A percentile compares a stretch with the other conserved stretches of the same genome.
These are phyloP conservation scores for Notamacropus eugenii DNA, from an alignment of 2,797 vertebrate species.

Conservation along the genomic window DNA sequence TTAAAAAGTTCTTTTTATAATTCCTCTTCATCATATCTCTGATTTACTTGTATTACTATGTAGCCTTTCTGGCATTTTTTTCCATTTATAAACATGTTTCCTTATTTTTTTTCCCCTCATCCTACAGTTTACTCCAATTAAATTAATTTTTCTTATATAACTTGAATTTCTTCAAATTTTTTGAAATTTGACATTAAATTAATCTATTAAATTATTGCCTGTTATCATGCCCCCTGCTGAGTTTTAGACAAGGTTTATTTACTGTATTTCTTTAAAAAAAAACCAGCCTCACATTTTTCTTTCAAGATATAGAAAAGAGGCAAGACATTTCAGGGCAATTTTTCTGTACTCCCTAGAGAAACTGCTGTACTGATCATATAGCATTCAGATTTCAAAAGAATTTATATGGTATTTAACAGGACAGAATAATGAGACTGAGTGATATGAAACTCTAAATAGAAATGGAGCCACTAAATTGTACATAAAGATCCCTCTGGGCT, in stretches of 20 bases:
- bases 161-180: neutral
- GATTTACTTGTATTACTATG: neutral
- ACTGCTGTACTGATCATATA: neutral
- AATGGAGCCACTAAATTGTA: neutral
- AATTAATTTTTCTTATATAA: neutral
- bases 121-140: neutral
- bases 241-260: neutral
- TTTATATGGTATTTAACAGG: neutral
- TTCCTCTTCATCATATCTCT: neutral
- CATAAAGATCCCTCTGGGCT: neutral
- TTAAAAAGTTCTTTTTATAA: neutral
- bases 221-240: neutral
- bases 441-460: neutral
- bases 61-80: neutral
- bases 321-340: neutral
- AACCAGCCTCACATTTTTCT: neutral
- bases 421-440: neutral
- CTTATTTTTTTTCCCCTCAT: neutral
- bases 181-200: neutral
- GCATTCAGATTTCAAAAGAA: neutral
- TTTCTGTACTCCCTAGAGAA: neutral
- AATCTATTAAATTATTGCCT: neutral
- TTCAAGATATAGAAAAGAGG: neutral
- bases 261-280: neutral
- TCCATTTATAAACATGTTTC: neutral